A percentile compares a stretch with the other conserved stretches of the same genome.
Conservation (phyloP, 2,888 invertebrate genomes). For the Mesorhabditis sp. region DNA sequence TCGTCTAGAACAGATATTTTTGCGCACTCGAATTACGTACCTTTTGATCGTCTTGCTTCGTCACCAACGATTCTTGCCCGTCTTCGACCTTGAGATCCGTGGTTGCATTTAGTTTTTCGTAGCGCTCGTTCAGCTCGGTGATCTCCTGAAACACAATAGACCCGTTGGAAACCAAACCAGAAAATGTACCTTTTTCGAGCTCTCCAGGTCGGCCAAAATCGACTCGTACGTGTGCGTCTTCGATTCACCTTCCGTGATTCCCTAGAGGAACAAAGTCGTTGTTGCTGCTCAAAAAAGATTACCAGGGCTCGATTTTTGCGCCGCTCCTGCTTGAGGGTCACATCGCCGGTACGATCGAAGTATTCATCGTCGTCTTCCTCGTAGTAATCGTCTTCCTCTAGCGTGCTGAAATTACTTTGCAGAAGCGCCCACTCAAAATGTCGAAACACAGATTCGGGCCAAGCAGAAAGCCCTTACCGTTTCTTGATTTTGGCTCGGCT, state of each 20-base stretch:
- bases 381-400: constrained; percentile 75
- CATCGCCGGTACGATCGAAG: constrained; percentile 85
- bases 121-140: too few species aligned
- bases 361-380: constrained; percentile 93
- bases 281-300: constrained; percentile 17
- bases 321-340: constrained; percentile 79
- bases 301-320: constrained; percentile 67
- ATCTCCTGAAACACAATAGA: constrained; percentile 1
- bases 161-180: background rate
- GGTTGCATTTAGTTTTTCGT: too few species aligned
- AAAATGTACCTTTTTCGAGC: constrained; percentile 16
- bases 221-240: constrained; percentile 37
- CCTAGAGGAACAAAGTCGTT: background rate
- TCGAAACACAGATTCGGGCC: background rate
- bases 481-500: constrained; percentile 7
- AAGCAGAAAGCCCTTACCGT: background rate
- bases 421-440: background rate
- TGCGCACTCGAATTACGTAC: too few species aligned
- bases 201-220: constrained; percentile 27
- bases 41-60: too few species aligned
- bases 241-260: constrained; percentile 12
- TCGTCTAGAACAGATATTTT: constrained; percentile 27
- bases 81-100: too few species aligned
- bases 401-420: constrained; percentile 20
- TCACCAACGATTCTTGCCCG: too few species aligned